Evolutionary conservation across 2,797 vertebrate species (phyloP), one percentile per base, ranked within the genome.

Genomic region (Parambassis ranga): DNA sequence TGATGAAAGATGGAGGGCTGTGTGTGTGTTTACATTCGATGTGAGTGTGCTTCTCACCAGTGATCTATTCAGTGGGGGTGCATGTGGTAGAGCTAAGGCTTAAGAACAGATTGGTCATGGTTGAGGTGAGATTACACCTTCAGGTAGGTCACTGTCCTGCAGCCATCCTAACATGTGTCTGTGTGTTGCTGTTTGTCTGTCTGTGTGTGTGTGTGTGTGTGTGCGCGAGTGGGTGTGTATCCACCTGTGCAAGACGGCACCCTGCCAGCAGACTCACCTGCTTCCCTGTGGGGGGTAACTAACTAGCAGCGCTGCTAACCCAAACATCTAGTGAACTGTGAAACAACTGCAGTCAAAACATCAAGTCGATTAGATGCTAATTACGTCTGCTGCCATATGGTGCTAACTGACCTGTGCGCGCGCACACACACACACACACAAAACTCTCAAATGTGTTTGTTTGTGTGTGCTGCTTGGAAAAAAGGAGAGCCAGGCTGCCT

Each of bases 301-400:
- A 79, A 80, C 82, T 70, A 82, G 62, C 73, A 79, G 78, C 65
- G n/a, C 58, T 41, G 75, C 75, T 82, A 84, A 82, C 80, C 80
- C 74, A 74, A 76, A 84, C 83, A 77, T 76, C 69, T 81, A 86
- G 71, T 83, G 84, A 90, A 90, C 89, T 91, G 90, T 90, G 83
- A 90, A 92, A 87, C 87, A 84, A 85, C 75, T 73, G 82, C 79
- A 89, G 91, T 92, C 90, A 91, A 89, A 91, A 90, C 88, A 91
- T 76, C 43, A 35, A 71, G 85, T 77, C 58, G 73, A 90, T 91
- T 84, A 89, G 81, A 82, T 27, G 46, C 79, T 92, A 91, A 92
- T 91, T 90, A 87, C 51, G 35, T 61, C 71, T 66, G 61, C 59
- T 72, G 81, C 86, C 90, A 91, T 91, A 90, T 89, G 88, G 83